Conservation (phyloP, 1,140 invertebrate species). For the Oreohelix idahoensis region DNA sequence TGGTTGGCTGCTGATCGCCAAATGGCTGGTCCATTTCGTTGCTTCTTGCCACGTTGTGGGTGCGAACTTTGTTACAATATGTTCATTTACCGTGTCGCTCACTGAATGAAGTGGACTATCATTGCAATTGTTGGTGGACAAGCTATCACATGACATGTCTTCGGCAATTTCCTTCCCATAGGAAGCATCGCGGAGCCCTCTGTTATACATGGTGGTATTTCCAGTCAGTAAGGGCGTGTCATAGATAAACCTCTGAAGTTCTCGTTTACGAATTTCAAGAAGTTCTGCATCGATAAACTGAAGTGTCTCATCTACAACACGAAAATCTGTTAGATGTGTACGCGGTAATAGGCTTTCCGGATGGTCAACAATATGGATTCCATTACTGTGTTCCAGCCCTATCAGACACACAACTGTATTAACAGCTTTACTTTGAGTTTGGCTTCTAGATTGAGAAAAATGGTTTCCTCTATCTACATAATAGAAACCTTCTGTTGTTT, state of each 20-base stretch:
- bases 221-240: neutral
- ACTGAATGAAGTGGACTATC: too few relatives aligned
- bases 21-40: neutral
- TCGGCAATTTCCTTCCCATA: too few relatives aligned
- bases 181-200: too few relatives aligned
- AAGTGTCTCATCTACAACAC: slow-evolving; percentile 17
- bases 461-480: neutral
- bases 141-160: too few relatives aligned
- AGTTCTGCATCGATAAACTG: slow-evolving; percentile 22
- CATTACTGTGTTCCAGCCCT: neutral
- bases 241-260: neutral
- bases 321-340: neutral
- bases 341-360: neutral
- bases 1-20: neutral
- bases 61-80: neutral
- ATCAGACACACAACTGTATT: slow-evolving; percentile 13
- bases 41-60: slow-evolving; percentile 1
- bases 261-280: neutral
- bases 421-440: slow-evolving; percentile 3
- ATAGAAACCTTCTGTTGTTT: neutral
- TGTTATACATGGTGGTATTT: too few relatives aligned
- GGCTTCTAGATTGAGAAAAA: neutral
- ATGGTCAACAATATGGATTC: neutral
- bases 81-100: neutral
- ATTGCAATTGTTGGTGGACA: too few relatives aligned